Evolutionary conservation across 1,140 invertebrate genomes (phyloP), one percentile per base, ranked within the genome.

Genomic region (Frieseomelitta varia): DNA sequence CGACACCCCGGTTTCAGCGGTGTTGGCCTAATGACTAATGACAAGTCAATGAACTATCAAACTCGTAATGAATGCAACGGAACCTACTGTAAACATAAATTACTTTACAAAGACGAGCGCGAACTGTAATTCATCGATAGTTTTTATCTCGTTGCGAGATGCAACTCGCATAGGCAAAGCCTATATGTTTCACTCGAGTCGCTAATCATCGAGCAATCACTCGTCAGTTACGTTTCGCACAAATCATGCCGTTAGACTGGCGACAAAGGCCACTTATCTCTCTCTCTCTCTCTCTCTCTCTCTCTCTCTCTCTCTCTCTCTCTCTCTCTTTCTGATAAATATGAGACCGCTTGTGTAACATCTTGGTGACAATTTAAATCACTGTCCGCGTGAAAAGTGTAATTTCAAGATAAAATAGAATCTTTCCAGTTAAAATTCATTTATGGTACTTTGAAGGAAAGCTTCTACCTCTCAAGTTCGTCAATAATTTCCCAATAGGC

Each of bases 11-110:
- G 30, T 81, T 27, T 67, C 58, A 81, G 21, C n/a, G 21, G 30
- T 24, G 19, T 55, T 17, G 27, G 27, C 65, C 68, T 30, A 30
- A 19, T 79, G 77, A 79, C 77, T 79, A 79, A 81, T 75, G 51
- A 65, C 47, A 75, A 75, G 51, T 34, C 72, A 72, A 81, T 67
- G 51, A 55, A 81, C 72, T 51, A 81, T 81, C 72, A 34, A 34
- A 39, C 51, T 21, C 47, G 47, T 65, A 81, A 81, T 63, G 80
- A 75, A 81, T 14, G 72, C 51, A 65, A 55, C 27, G 56, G 27
- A 12, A 72, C 21, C 79, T 74, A 74, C 80, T 75, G 80, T 81
- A 81, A 76, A 81, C 72, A 75, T 81, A 81, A 81, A 81, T 81
- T 81, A 81, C 51, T 65, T 81, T 34, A 81, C 71, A 81, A 81